Base-by-base conservation (phyloP, 2,113 vertebrate genomes). In the Dicentrarchus labrax region DNA sequence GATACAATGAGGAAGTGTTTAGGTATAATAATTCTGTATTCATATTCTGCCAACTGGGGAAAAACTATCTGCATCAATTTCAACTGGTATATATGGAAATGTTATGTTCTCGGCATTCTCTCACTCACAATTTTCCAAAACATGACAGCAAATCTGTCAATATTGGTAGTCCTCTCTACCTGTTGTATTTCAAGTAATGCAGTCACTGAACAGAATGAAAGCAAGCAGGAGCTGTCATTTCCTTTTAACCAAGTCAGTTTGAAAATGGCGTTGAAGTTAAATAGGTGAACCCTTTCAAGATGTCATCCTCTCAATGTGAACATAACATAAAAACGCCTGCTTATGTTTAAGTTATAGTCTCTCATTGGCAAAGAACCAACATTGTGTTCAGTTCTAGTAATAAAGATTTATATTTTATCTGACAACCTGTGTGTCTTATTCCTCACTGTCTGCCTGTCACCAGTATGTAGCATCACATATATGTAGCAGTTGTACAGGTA, bases 321-420 rank as follows among this genome's bases (percentile, higher is more conserved):
- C 54, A 8, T 22, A 9, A 47, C 47, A 81, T 43, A 39, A 43
- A 57, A 62, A 51, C 45, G 21, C 43, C 41, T 57, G 39, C 19
- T 8, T 54, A n/a, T 70, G 13, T 16, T 59, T 71, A 80, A 78
- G 19, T 82, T 82, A 19, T 78, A 39, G 4, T 72, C 19, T 76
- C 30, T 51, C 41, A 0, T 45, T 30, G 62, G 47, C 21, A 54
- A 45, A 66, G 45, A 72, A 43, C 50, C 70, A 61, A 81, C 76
- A 30, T 68, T 36, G 7, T 72, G 56, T 84, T 83, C 50, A 50
- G 12, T 16, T 67, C 19, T 76, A 45, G 13, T 72, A 92, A 89
- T 91, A 89, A 91, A 91, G 69, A 83, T 67, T 57, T 85, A 13
- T 77, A 89, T 83, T 89, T 76, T 86, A 87, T 86, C 80, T 87